Evolutionary conservation across 2,888 invertebrate genomes (phyloP), one percentile per base, ranked within the genome.

Genomic region (Ceramica pisi): DNA sequence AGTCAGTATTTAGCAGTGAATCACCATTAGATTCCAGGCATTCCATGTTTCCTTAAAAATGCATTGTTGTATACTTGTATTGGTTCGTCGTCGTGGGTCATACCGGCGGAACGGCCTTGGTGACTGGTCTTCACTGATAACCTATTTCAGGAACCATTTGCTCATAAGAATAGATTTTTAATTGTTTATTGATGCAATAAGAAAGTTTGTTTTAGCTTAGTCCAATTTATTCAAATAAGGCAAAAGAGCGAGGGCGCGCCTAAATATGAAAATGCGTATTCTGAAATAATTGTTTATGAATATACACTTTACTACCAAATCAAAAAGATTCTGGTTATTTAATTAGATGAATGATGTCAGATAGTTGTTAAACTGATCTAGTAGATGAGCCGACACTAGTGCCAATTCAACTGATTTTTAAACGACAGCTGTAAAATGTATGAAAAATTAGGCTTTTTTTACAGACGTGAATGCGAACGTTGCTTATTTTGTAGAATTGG

Each of bases 1-100:
- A 46, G 16, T 69, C 16, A 46, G n/a, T 26, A 44, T 60, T 60
- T 41, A 41, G n/a, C 38, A 14, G 35, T 68, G 14, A 53, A 44
- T 68, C 68, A 68, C 12, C 5, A 35, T 41, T 31, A 19, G 26
- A 61, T 59, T 59, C 9, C 16, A 16, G 1, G 2, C 21, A 21
- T 59, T 41, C 38, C 59, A 4, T 59, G 2, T 21, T 38, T 21
- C 21, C 35, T 31, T 12, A 35, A 35, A 31, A 31, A 35, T 1
- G n/a, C 35, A 14, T 56, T 21, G 21, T 38, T 57, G 10, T 9
- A 14, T 56, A 14, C 14, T 38, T 57, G 10, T 9, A 16, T 5
- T 16, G 7, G 4, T 48, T 31, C 31, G 5, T 31, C 31, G 5
- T 48, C n/a, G 48, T 48, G 41, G 41, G 41, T 48, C 48, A 21